Percentiles rank a stretch among this genome's conserved stretches.
phyloP scores from a whole-genome alignment of 2,113 vertebrate genomes.

The Rhombomys opimus region DNA sequence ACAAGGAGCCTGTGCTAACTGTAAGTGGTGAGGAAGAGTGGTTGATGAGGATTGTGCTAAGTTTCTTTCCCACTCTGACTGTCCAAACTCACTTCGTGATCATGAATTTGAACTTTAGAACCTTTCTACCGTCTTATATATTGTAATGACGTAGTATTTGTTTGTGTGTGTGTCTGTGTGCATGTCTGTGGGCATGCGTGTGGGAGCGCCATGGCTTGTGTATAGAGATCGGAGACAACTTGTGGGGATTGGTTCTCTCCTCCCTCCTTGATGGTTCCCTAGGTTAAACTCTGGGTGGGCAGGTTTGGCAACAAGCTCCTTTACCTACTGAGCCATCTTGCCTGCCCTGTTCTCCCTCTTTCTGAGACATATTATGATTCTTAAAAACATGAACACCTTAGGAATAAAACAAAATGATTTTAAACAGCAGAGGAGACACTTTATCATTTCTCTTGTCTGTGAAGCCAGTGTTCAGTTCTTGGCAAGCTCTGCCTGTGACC shows the following conservation, averaged over 20 bases:
- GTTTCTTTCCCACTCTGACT: background rate
- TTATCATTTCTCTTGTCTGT: constrained; percentile 21
- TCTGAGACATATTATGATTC: constrained; percentile 41
- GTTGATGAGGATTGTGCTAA: background rate
- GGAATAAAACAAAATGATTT: constrained; percentile 40
- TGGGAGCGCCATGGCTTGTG: background rate
- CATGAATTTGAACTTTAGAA: constrained; percentile 45
- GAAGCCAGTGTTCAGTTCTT: background rate
- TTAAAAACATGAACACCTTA: constrained; percentile 8
- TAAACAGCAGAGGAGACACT: constrained; percentile 38
- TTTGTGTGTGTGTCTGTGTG: background rate
- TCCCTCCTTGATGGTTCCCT: background rate
- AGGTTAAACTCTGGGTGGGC: background rate
- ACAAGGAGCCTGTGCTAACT: background rate
- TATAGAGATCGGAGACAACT: background rate
- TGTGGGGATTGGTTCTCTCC: background rate
- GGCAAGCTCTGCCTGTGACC: background rate
- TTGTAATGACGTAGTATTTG: background rate
- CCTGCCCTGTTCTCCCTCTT: background rate
- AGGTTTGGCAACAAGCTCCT: too few species aligned
- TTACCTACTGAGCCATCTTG: background rate
- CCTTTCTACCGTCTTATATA: background rate
- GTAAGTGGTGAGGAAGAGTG: background rate
- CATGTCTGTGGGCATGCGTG: background rate
- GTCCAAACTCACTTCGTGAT: background rate